Evolutionary conservation across 92 coral and sea anemone species (phyloP).

Genomic region (Porites lobata): DNA sequence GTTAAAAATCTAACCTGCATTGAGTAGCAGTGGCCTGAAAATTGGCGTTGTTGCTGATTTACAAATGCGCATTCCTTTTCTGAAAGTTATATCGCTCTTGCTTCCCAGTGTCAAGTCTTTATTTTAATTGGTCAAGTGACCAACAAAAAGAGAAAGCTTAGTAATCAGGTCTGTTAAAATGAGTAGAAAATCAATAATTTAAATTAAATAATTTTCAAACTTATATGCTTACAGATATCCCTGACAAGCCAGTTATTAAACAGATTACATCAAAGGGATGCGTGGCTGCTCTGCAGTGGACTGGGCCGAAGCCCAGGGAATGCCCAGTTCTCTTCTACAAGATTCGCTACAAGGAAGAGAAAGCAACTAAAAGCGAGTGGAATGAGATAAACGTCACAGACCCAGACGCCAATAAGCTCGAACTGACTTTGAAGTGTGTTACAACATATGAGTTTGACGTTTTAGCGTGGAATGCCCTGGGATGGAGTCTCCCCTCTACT

Average conservation of each 20-base stretch:
- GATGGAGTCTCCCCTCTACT: not conserved
- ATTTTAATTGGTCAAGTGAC: too few species aligned
- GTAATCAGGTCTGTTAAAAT: too few species aligned
- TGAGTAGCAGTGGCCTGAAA: too few species aligned
- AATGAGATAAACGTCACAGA: conserved; percentile 4
- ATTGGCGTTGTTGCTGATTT: too few species aligned
- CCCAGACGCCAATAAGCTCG: not conserved
- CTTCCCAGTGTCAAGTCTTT: too few species aligned
- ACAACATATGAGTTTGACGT: conserved; percentile 19
- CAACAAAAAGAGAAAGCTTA: too few species aligned
- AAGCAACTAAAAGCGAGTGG: not conserved
- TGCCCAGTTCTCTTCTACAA: conserved; percentile 25
- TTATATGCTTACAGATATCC: not conserved
- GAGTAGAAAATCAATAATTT: too few species aligned
- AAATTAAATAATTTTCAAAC: too few species aligned
- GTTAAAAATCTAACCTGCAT: too few species aligned
- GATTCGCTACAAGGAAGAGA: conserved; percentile 3
- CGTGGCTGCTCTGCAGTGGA: conserved; percentile 10
- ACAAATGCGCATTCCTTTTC: too few species aligned
- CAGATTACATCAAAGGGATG: not conserved
- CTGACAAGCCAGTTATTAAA: not conserved
- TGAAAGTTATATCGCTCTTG: too few species aligned
- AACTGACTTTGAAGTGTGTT: not conserved
- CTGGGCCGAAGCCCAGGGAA: not conserved
- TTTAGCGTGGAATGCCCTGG: conserved; percentile 7